Percentiles rank a stretch among this genome's conserved stretches.
Conservation (phyloP, 1,140 invertebrate species). For the Drosophila repleta region DNA sequence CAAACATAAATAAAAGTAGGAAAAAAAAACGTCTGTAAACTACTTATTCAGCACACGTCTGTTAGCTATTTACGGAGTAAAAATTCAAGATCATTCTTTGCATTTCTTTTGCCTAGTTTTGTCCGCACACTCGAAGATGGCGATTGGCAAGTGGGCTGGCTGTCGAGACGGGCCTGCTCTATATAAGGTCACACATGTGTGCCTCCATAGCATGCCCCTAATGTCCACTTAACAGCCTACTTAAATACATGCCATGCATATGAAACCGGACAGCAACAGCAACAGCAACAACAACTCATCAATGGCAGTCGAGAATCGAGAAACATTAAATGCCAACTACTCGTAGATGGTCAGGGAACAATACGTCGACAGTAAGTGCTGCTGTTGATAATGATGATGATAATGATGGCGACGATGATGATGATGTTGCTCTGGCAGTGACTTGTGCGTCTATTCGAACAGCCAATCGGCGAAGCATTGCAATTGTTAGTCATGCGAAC, state of each 20-base stretch:
- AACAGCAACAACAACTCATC: constrained; percentile 51
- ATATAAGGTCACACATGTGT: constrained; percentile 77
- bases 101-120: constrained; percentile 50
- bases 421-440: constrained; percentile 3
- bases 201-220: constrained; percentile 70
- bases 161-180: constrained; percentile 60
- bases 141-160: constrained; percentile 62
- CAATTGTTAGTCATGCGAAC: constrained; percentile 76
- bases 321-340: constrained; percentile 74
- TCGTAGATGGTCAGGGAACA: constrained; percentile 51
- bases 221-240: constrained; percentile 77
- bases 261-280: constrained; percentile 49
- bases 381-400: constrained; percentile 16
- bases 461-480: constrained; percentile 45
- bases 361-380: constrained; percentile 41
- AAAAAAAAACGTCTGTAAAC: constrained; percentile 11
- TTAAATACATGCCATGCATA: constrained; percentile 76
- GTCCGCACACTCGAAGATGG: constrained; percentile 26
- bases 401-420: constrained; percentile 4
- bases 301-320: constrained; percentile 46
- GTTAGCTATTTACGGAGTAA: constrained; percentile 47
- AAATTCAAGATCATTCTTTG: constrained; percentile 52
- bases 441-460: constrained; percentile 16
- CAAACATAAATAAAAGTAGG: constrained; percentile 1
- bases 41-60: constrained; percentile 38